Conservation (phyloP, 2,797 vertebrate species). For the Xiphophorus birchmanni region DNA sequence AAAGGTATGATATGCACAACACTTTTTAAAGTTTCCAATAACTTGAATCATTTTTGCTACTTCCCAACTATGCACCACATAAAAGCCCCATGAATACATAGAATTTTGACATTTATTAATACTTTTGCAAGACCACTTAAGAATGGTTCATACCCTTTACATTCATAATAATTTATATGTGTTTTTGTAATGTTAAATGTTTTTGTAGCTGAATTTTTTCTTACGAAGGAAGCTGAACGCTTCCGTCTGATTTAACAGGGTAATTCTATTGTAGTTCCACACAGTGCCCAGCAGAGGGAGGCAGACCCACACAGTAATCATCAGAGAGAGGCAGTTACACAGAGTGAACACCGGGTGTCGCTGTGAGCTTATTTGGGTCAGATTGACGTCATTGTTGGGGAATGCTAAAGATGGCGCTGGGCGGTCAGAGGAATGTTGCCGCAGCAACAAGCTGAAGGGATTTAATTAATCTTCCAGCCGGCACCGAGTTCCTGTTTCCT, state of each 20-base stretch:
- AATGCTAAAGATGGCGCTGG: constrained; percentile 81
- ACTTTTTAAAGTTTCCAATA: not conserved
- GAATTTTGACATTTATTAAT: not conserved
- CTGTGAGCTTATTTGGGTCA: constrained; percentile 8
- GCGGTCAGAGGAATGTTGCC: constrained; percentile 52
- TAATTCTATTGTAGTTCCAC: constrained; percentile 31
- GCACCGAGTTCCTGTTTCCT: not conserved
- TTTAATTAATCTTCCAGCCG: constrained; percentile 41
- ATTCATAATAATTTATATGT: not conserved
- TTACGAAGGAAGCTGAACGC: constrained; percentile 24
- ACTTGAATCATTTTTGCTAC: not conserved
- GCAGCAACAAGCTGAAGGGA: constrained; percentile 36
- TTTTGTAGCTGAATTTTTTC: not conserved
- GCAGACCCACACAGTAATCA: constrained; percentile 30
- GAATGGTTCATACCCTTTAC: not conserved
- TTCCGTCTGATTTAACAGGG: no score
- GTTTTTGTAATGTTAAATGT: no score
- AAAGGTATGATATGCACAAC: not conserved
- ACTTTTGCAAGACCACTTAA: not conserved
- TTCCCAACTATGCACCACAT: not conserved
- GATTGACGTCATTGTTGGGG: constrained; percentile 72
- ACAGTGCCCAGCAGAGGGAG: not conserved
- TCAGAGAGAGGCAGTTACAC: constrained; percentile 39
- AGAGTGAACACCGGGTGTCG: constrained; percentile 37
- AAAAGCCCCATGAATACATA: not conserved